Evolutionary conservation across 2,797 vertebrate species (phyloP).

Genomic region (Varecia variegata): DNA sequence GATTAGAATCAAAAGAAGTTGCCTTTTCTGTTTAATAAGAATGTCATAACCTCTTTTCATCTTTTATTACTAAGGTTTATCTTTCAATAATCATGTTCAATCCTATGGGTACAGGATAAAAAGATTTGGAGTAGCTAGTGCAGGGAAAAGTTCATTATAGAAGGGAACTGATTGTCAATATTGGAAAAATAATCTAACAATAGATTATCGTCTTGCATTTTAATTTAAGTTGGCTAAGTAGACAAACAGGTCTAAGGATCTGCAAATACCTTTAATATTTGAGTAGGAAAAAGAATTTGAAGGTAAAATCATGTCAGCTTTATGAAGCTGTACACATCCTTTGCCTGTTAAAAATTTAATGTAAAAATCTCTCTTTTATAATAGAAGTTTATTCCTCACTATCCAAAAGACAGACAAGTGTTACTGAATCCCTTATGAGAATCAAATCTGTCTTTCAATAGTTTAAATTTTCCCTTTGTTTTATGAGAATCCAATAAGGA

Average conservation of each 20-base stretch:
- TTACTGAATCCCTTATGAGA: neutral
- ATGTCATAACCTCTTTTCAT: slow-evolving; percentile 79
- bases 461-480: neutral
- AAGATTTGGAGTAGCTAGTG: slow-evolving; percentile 77
- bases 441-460: neutral
- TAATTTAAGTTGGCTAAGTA: slow-evolving; percentile 84
- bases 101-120: slow-evolving; percentile 77
- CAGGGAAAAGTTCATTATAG: slow-evolving; percentile 77
- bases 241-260: slow-evolving; percentile 78
- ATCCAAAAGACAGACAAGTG: slow-evolving; percentile 35
- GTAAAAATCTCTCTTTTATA: slow-evolving; percentile 67
- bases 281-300: slow-evolving; percentile 69
- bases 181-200: slow-evolving; percentile 85
- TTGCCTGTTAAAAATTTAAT: slow-evolving; percentile 77
- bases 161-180: slow-evolving; percentile 81
- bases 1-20: slow-evolving; percentile 78
- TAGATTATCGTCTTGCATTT: slow-evolving; percentile 81
- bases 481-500: neutral
- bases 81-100: slow-evolving; percentile 78
- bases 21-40: slow-evolving; percentile 82
- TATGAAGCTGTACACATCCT: slow-evolving; percentile 59
- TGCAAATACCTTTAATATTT: slow-evolving; percentile 81
- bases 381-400: slow-evolving; percentile 60
- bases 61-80: slow-evolving; percentile 82
- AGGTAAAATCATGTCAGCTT: slow-evolving; percentile 71